Evolutionary conservation across 2,113 vertebrate species (phyloP).

Genomic region (Pelecanus crispus): DNA sequence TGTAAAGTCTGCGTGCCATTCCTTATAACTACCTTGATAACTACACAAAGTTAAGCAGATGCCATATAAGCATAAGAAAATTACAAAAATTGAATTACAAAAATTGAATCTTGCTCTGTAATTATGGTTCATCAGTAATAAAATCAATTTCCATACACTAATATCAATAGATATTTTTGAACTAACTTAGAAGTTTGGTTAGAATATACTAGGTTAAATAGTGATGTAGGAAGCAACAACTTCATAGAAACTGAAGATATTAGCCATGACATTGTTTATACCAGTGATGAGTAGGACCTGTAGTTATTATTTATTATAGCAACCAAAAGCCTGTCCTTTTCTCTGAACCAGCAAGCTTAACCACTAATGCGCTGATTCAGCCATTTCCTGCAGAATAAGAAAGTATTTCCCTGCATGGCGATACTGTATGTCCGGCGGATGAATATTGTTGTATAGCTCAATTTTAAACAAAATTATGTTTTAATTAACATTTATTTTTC

Average conservation of each 20-base stretch:
- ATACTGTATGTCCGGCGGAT: neutral
- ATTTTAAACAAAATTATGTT: neutral
- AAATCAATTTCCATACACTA: neutral
- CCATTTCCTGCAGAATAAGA: neutral
- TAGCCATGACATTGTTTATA: neutral
- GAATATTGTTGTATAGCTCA: neutral
- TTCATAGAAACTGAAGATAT: neutral
- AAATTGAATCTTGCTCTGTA: neutral
- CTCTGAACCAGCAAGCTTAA: neutral
- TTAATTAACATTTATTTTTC: neutral
- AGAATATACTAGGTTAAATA: neutral
- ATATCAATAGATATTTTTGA: neutral
- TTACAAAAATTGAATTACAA: neutral
- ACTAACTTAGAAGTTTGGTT: neutral
- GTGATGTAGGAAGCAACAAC: neutral
- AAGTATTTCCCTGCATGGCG: neutral
- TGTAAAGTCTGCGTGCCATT: neutral
- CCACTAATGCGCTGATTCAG: neutral
- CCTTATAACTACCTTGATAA: neutral
- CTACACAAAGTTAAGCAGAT: neutral
- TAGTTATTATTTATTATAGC: neutral
- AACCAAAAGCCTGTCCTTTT: no score
- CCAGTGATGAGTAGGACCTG: neutral
- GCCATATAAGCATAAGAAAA: neutral
- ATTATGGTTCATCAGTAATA: neutral